A percentile compares a stretch with the other conserved stretches of the same genome.
Evolutionary conservation across 2,797 vertebrate genomes (phyloP).

Genomic region (Helicolenus hilgendorfi): DNA sequence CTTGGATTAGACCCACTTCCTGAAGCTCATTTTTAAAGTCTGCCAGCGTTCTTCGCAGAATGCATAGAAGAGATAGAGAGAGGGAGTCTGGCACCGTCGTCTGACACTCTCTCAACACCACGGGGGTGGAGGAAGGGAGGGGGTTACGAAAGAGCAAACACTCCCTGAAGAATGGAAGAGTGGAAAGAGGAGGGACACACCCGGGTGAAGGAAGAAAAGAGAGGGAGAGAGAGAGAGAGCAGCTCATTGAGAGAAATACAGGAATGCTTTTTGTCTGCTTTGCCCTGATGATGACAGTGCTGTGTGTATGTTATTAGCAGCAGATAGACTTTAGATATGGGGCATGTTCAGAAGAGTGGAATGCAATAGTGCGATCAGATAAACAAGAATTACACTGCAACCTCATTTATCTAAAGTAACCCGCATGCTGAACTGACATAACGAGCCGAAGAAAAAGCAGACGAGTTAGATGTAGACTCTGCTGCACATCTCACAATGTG

Average conservation of each 20-base stretch:
- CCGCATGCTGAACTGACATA: conserved; percentile 40
- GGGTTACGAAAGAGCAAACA: conserved; percentile 63
- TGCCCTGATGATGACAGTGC: conserved; percentile 44
- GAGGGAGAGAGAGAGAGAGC: conserved; percentile 29
- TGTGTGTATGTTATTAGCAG: conserved; percentile 54
- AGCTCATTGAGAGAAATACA: conserved; percentile 70
- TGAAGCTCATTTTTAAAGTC: conserved; percentile 81
- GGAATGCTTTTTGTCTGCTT: conserved; percentile 51
- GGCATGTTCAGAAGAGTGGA: conserved; percentile 47
- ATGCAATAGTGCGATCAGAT: conserved; percentile 50
- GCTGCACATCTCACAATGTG: not conserved
- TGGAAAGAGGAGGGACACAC: conserved; percentile 57
- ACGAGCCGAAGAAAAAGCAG: conserved; percentile 32
- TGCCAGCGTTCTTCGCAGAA: conserved; percentile 71
- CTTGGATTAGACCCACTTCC: conserved; percentile 85
- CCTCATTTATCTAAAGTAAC: conserved; percentile 60
- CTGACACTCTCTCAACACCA: conserved; percentile 71
- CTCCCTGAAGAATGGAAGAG: conserved; percentile 57
- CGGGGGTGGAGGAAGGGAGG: conserved; percentile 23
- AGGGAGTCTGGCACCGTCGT: conserved; percentile 53
- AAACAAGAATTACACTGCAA: conserved; percentile 53
- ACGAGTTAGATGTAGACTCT: conserved; percentile 9
- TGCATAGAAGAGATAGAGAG: conserved; percentile 48
- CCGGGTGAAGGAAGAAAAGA: conserved; percentile 19
- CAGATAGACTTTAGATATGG: conserved; percentile 53